Conservation (phyloP, 1,140 invertebrate genomes). For the Globodera rostochiensis region DNA sequence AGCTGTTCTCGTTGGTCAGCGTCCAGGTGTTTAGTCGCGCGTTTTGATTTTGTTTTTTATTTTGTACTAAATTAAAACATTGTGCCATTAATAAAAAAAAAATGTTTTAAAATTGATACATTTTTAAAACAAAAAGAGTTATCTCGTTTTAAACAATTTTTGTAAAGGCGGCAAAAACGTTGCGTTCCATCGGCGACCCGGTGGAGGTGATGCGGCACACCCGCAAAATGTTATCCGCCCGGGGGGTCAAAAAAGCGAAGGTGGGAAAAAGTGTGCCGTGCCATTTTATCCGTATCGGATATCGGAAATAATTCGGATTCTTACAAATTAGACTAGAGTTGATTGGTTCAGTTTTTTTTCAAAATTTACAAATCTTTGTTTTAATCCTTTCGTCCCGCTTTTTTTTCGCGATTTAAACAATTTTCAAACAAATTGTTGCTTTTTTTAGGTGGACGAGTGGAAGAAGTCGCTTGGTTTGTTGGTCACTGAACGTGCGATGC, state of each 20-base stretch:
- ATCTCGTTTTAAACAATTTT: no score
- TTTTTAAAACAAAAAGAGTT: no score
- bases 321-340: no score
- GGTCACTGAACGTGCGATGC: constrained; percentile 40
- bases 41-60: neutral
- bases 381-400: no score
- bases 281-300: no score
- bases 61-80: no score
- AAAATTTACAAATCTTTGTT: no score
- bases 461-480: constrained; percentile 41
- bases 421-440: neutral
- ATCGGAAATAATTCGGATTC: no score
- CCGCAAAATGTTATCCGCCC: constrained; percentile 34
- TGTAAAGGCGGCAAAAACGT: constrained; percentile 15
- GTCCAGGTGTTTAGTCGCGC: neutral
- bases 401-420: no score
- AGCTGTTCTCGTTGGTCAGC: constrained; percentile 46
- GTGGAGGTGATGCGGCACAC: constrained; percentile 39
- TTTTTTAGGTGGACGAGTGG: constrained; percentile 44
- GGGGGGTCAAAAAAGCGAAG: constrained; percentile 6
- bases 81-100: no score
- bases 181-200: constrained; percentile 42
- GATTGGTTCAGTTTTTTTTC: no score
- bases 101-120: no score
- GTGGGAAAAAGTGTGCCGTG: neutral